Evolutionary conservation across 2,888 invertebrate species (phyloP).

Genomic region (Heliconius aoede): DNA sequence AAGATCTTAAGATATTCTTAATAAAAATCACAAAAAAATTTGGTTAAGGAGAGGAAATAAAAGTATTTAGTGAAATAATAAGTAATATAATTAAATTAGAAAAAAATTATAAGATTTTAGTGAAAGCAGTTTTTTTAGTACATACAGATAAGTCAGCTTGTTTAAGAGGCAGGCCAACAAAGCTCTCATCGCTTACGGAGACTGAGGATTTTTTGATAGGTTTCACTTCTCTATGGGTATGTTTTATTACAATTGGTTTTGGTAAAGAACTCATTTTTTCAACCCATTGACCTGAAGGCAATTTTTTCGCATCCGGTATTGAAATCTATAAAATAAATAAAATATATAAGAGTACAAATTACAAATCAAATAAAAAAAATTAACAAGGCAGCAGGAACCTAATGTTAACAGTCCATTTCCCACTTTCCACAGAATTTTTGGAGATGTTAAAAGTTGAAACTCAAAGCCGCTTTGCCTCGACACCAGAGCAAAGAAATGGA

Average conservation of each 20-base stretch:
- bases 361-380: too few species aligned
- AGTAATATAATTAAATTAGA: constrained; percentile 2
- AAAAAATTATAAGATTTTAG: constrained; percentile 39
- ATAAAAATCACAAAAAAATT: background rate
- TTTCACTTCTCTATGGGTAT: constrained; percentile 61
- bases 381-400: too few species aligned
- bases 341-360: background rate
- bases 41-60: background rate
- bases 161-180: constrained; percentile 62
- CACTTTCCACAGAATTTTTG: too few species aligned
- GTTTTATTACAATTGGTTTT: constrained; percentile 65
- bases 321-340: constrained; percentile 15
- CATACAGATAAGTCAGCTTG: constrained; percentile 73
- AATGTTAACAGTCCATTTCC: too few species aligned
- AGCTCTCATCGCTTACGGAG: constrained; percentile 62
- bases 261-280: constrained; percentile 61
- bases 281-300: constrained; percentile 62
- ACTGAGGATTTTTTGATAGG: constrained; percentile 52
- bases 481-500: too few species aligned
- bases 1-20: background rate
- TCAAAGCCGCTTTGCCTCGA: too few species aligned
- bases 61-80: background rate
- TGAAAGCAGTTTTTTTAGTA: constrained; percentile 65
- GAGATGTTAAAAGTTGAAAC: too few species aligned
- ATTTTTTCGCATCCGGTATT: constrained; percentile 59